Base-by-base conservation (phyloP, 1,140 invertebrate species). In the Apis florea region DNA sequence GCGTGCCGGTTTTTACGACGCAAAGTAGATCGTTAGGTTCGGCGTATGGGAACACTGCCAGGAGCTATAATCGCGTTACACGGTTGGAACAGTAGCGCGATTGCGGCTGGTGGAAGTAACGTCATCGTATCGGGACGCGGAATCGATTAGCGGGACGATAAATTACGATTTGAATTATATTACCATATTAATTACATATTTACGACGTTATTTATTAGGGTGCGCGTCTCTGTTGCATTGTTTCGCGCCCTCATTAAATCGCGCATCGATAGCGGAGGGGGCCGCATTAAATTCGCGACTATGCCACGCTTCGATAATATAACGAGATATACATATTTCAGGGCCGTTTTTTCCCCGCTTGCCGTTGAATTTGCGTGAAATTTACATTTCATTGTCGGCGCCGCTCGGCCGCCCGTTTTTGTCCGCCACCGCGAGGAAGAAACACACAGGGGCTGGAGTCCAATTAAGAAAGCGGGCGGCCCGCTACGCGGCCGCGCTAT, bases 181-280 rank as follows among this genome's bases (percentile, higher is more conserved):
- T 81, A 81, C 79, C 79, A 51, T 81, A 81, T 81, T 81, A 81
- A 81, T 81, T 81, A 81, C 71, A 81, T 81, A 81, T 81, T 81
- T 81, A 81, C 67, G 79, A 75, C 63, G 79, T 81, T 81, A 81
- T 81, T 81, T 81, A 74, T 81, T 75, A 24, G 71, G 19, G 13
- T 66, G 17, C 54, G 79, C 24, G 72, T 82, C 77, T 76, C 74
- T 76, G 80, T 82, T 69, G 80, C 74, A 82, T 82, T 82, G 74
- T 82, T 77, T 69, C 80, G 67, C 66, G 66, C 56, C 66, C 80
- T 82, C 74, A 82, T 82, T 82, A 82, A 76, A 82, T 77, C 74
- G 66, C 19, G 66, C 80, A 82, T 82, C 17, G 80, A 82, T 82
- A 77, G 74, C 66, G 24, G 58, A 24, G 58, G 49, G 49, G 17